A percentile compares a stretch with the other conserved stretches of the same genome.
These are phyloP conservation scores for Gibbula magus DNA, from an alignment of 2,888 invertebrate species.

Conservation along the genomic window DNA sequence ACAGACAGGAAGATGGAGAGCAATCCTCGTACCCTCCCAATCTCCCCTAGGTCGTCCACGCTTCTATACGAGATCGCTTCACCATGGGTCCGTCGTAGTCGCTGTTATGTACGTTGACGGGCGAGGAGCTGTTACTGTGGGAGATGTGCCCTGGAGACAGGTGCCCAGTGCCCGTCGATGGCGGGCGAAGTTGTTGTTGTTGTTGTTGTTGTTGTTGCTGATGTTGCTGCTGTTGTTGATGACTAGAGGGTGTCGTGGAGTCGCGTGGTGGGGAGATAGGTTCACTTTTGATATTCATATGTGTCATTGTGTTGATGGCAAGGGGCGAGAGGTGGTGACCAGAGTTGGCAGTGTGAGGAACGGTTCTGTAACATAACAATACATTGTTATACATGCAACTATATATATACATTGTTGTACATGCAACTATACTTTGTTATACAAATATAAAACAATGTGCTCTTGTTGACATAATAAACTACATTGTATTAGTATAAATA, in stretches of 20 bases:
- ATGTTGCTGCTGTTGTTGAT: constrained; percentile 64
- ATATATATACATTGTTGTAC: not conserved
- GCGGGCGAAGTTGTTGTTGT: constrained; percentile 76
- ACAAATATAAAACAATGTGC: not conserved
- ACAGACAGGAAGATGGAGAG: constrained; percentile 8
- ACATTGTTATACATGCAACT: not conserved
- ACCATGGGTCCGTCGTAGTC: constrained; percentile 76
- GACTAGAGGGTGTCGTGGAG: constrained; percentile 78
- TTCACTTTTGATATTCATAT: constrained; percentile 92
- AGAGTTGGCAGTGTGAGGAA: constrained; percentile 46
- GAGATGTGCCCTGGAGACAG: constrained; percentile 67
- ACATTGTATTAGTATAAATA: not conserved
- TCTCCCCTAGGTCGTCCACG: constrained; percentile 80
- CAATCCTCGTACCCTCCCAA: not conserved
- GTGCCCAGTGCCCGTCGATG: constrained; percentile 74
- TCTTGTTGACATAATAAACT: not conserved
- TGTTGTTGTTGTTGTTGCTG: constrained; percentile 53
- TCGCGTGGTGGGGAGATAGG: constrained; percentile 95
- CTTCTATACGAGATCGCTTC: constrained; percentile 92
- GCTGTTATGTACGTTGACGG: constrained; percentile 53
- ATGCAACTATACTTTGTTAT: not conserved
- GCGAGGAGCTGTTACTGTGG: constrained; percentile 44
- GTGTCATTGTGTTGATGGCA: constrained; percentile 66
- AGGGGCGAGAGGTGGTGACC: constrained; percentile 61
- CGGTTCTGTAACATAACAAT: constrained; percentile 47